A percentile compares a stretch with the other conserved stretches of the same genome.
These are phyloP conservation scores for Hippocampus comes DNA, from an alignment of 2,113 vertebrate genomes.

Conservation along the genomic window DNA sequence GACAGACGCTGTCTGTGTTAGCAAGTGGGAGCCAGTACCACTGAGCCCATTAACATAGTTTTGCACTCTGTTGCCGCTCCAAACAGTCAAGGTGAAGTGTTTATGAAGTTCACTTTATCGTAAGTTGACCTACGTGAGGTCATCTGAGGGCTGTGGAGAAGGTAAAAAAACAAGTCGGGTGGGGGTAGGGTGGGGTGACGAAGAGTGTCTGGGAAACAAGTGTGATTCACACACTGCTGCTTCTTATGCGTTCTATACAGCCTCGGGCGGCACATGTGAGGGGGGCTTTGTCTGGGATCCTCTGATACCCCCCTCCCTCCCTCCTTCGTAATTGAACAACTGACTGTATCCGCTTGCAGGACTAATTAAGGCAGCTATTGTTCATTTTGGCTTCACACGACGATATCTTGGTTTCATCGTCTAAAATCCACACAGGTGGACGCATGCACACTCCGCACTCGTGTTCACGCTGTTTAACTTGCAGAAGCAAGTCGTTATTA, in stretches of 20 bases:
- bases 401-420: not conserved
- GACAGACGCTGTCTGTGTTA: not conserved
- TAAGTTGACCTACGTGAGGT: conserved; percentile 52
- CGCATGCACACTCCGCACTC: not conserved
- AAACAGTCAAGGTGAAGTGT: conserved; percentile 5
- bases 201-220: conserved; percentile 53
- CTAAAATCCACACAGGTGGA: not conserved
- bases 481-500: conserved; percentile 23
- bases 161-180: conserved; percentile 5
- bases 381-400: not conserved
- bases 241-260: conserved; percentile 35
- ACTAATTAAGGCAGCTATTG: conserved; percentile 23
- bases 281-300: conserved; percentile 50
- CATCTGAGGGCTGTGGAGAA: conserved; percentile 24
- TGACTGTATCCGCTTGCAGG: conserved; percentile 11
- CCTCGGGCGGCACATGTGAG: conserved; percentile 45
- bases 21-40: not conserved
- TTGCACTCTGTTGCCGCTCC: not conserved
- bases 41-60: not conserved
- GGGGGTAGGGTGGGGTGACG: conserved; percentile 34
- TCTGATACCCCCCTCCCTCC: conserved; percentile 6
- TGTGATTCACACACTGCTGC: conserved; percentile 66
- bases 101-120: not conserved
- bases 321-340: conserved; percentile 32
- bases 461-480: not conserved